Evolutionary conservation across 2,888 invertebrate genomes (phyloP).

Genomic region (Drosophila paracracens): DNA sequence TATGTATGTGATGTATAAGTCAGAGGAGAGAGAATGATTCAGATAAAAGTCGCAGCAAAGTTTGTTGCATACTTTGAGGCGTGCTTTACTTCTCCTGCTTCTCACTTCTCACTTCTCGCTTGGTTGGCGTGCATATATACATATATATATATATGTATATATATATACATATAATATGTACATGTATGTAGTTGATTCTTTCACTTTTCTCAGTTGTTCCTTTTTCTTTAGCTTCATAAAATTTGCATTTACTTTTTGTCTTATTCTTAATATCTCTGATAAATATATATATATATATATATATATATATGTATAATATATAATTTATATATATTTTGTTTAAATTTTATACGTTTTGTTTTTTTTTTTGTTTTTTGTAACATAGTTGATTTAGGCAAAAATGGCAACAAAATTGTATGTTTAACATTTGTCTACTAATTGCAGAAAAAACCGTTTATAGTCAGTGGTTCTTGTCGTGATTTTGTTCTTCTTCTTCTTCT

Average conservation of each 20-base stretch:
- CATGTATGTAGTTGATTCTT: conserved; percentile 56
- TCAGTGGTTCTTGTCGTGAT: conserved; percentile 61
- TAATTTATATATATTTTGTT: conserved; percentile 32
- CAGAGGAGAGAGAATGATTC: neutral
- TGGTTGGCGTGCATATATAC: conserved; percentile 25
- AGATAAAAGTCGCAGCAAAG: conserved; percentile 19
- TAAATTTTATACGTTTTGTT: conserved; percentile 50
- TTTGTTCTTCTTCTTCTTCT: conserved; percentile 14
- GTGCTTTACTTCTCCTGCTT: conserved; percentile 10
- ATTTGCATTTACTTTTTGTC: conserved; percentile 34
- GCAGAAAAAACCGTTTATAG: conserved; percentile 67
- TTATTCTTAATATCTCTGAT: conserved; percentile 65
- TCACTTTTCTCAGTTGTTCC: conserved; percentile 35
- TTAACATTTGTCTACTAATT: conserved; percentile 79
- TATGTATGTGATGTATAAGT: conserved; percentile 9
- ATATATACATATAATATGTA: conserved; percentile 31
- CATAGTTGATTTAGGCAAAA: conserved; percentile 85
- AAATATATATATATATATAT: conserved; percentile 47
- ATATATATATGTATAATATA: conserved; percentile 29
- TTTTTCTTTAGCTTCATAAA: conserved; percentile 49
- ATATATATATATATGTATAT: conserved; percentile 40
- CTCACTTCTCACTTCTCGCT: conserved; percentile 7
- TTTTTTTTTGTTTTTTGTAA: conserved; percentile 75
- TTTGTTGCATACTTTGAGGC: conserved; percentile 56
- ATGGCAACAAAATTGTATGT: conserved; percentile 84